These are phyloP conservation scores for Chrysomela aeneicollis DNA, from an alignment of 2,888 invertebrate species.

Conservation along the genomic window DNA sequence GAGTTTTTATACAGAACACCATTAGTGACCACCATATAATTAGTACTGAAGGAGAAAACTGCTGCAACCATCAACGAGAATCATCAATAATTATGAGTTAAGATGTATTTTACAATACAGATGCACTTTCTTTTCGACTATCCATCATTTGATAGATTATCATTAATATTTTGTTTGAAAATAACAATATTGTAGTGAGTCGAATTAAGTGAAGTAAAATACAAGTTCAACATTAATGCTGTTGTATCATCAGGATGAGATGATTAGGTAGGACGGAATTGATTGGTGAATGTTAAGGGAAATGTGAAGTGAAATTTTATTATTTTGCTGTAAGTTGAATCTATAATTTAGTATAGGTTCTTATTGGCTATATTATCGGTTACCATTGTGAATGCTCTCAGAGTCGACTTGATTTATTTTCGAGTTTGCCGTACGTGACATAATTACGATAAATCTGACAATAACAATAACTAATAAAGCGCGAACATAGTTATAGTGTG, in stretches of 20 bases:
- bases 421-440: constrained; percentile 28
- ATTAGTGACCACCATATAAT: constrained; percentile 16
- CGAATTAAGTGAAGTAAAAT: neutral
- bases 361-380: neutral
- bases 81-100: neutral
- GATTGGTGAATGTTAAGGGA: too few species aligned
- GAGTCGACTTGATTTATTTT: neutral
- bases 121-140: neutral
- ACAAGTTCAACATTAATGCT: too few species aligned
- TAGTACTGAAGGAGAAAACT: constrained; percentile 6
- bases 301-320: neutral
- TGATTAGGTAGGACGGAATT: too few species aligned
- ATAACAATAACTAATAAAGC: constrained; percentile 46
- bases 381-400: neutral
- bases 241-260: too few species aligned
- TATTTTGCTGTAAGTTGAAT: neutral
- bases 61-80: neutral
- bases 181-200: neutral
- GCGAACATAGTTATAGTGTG: constrained; percentile 39
- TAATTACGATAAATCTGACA: constrained; percentile 41
- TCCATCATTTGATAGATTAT: neutral
- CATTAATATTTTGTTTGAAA: neutral
- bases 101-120: neutral
- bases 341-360: neutral
- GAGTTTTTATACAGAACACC: neutral